These are phyloP conservation scores for Poeciliopsis paucimaculata DNA, from an alignment of 2,797 vertebrate species.

Conservation along the genomic window DNA sequence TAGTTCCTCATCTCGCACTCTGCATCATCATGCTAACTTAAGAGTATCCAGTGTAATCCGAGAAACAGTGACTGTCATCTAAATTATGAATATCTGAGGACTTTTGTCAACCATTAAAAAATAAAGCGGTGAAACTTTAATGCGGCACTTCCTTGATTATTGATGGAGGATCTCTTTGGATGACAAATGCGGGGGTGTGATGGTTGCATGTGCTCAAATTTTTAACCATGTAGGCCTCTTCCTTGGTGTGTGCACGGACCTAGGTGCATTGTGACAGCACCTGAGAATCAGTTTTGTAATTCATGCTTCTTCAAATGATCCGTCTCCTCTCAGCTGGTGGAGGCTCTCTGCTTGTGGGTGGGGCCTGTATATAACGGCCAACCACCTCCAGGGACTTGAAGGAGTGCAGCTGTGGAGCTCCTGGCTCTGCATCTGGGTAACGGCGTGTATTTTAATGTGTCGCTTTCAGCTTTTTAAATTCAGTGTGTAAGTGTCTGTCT, in stretches of 20 bases:
- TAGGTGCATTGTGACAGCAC: neutral
- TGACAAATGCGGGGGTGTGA: slow-evolving; percentile 62
- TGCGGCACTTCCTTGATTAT: slow-evolving; percentile 73
- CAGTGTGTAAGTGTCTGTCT: slow-evolving; percentile 31
- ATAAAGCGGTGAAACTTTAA: slow-evolving; percentile 80
- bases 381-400: slow-evolving; percentile 29
- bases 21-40: slow-evolving; percentile 44
- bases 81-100: slow-evolving; percentile 82
- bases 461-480: slow-evolving; percentile 19
- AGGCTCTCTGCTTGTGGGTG: slow-evolving; percentile 39
- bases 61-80: slow-evolving; percentile 75
- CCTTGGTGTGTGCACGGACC: slow-evolving; percentile 2
- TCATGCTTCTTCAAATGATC: neutral
- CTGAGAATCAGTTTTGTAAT: neutral
- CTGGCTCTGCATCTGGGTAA: slow-evolving; percentile 54
- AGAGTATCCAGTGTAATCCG: slow-evolving; percentile 57
- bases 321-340: slow-evolving; percentile 20
- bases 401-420: slow-evolving; percentile 51
- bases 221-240: slow-evolving; percentile 10
- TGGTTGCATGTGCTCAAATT: slow-evolving; percentile 17
- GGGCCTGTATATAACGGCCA: slow-evolving; percentile 29
- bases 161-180: slow-evolving; percentile 70
- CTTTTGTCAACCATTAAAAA: slow-evolving; percentile 83
- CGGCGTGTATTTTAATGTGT: slow-evolving; percentile 33
- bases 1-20: slow-evolving; percentile 28